Conservation (phyloP, 2,888 invertebrate species). For the Steinernema scapterisci region DNA sequence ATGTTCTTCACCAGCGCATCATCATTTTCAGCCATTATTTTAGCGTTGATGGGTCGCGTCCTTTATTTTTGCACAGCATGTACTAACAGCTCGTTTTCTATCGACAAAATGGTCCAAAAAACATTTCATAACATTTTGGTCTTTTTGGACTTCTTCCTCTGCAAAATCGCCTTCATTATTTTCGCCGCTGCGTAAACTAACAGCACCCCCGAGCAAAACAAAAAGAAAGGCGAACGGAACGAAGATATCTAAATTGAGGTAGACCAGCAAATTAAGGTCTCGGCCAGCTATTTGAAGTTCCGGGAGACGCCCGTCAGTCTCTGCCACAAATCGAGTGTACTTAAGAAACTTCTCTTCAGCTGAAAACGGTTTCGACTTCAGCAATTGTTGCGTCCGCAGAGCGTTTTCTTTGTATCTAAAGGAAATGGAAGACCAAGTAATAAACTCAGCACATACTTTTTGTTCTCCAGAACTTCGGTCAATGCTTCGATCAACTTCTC, state of each 20-base stretch:
- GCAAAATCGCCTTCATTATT: no score
- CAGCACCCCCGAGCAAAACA: not conserved
- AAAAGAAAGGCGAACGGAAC: not conserved
- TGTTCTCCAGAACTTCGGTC: constrained; percentile 40
- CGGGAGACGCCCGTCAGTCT: not conserved
- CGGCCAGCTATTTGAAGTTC: constrained; percentile 2
- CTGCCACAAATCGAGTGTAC: not conserved
- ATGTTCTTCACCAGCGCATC: no score
- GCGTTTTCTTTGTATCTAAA: constrained; percentile 13
- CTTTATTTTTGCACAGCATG: no score
- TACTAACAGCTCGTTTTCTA: no score
- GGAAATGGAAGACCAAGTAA: not conserved
- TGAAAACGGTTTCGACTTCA: not conserved
- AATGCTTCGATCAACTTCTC: constrained; percentile 43
- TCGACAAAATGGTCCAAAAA: no score
- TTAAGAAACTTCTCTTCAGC: not conserved
- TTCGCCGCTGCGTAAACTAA: no score
- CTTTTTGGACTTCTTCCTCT: no score
- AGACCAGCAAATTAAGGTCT: not conserved
- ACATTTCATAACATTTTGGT: no score
- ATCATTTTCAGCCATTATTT: no score
- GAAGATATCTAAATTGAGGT: constrained; percentile 5
- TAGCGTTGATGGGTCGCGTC: no score
- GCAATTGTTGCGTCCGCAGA: not conserved
- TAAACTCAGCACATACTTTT: constrained; percentile 32